Base-by-base conservation (phyloP, 2,797 vertebrate genomes). In the Pygocentrus nattereri region DNA sequence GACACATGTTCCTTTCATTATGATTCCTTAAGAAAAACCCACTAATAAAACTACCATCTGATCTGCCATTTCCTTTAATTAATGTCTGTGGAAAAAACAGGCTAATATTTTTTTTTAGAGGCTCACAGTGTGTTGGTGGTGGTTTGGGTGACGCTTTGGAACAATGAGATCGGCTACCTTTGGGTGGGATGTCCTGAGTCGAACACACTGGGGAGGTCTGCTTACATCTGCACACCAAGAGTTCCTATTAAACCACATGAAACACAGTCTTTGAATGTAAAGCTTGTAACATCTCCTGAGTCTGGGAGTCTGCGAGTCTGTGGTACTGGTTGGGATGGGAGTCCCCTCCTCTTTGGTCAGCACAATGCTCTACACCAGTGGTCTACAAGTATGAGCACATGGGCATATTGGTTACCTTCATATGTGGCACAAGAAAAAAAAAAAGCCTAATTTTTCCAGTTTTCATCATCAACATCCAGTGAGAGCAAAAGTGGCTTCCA, bases 1-100 rank as follows among this genome's bases (percentile, higher is more conserved):
- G 92, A 91, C 93, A 94, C 93, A 91, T 94, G 93, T 93, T 93
- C 90, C 88, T 93, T 94, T 93, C 90, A 92, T 94, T 94, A 90
- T 89, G 90, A 93, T 88, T 92, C 88, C 88, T 89, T 92, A 90
- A 91, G 90, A 93, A 91, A 90, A 90, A 88, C 84, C 86, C 85
- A 84, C 89, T 93, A 93, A 93, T 95, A 94, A 94, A 95, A 94
- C 90, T 87, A 93, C 91, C 92, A 93, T 93, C 91, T 93, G 91
- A 95, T 94, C 90, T 89, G 91, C 87, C 89, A 84, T 84, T 92
- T 92, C 89, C 88, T 92, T 92, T 93, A 93, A 94, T 95, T 93
- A 94, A 93, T 88, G 89, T 86, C 87, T 88, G 87, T 78, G 85
- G 87, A 91, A 76, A 69, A 91, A 92, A 88, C 87, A 90, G 83